Percentiles rank a stretch among this genome's conserved stretches.
Evolutionary conservation across 2,888 invertebrate genomes (phyloP).

Genomic region (Congeria kusceri): DNA sequence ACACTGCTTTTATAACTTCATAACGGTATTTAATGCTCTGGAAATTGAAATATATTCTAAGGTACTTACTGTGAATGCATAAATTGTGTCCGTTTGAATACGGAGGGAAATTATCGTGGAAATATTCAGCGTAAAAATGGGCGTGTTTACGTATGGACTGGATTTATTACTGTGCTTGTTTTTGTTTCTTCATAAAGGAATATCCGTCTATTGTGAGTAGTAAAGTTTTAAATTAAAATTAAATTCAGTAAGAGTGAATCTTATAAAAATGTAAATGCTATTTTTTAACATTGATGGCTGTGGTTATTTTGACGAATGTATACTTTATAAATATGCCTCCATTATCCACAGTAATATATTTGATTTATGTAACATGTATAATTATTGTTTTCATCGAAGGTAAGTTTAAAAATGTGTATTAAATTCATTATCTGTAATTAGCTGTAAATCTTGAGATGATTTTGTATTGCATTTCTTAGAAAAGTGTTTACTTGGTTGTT

Average conservation of each 20-base stretch:
- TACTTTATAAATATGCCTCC: not conserved
- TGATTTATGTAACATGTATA: no score
- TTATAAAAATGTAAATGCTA: not conserved
- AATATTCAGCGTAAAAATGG: conserved; percentile 5
- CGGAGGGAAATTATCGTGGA: not conserved
- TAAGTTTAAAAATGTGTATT: no score
- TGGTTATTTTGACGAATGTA: no score
- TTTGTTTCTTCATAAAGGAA: conserved; percentile 22
- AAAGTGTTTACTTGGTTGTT: no score
- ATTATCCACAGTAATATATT: not conserved
- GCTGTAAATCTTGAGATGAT: no score
- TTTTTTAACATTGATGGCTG: no score
- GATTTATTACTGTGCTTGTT: conserved; percentile 36
- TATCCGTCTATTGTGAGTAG: conserved; percentile 40
- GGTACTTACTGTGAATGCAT: not conserved
- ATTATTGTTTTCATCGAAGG: no score
- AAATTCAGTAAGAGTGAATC: not conserved
- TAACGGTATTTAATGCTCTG: conserved; percentile 12
- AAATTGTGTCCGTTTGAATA: not conserved
- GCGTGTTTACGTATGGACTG: conserved; percentile 22
- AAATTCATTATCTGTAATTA: no score
- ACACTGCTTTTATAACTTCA: conserved; percentile 23
- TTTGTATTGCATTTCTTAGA: no score
- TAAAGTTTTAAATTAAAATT: not conserved
- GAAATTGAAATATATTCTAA: conserved; percentile 16